These are phyloP conservation scores for Gallinago jamesoni DNA, from an alignment of 2,113 vertebrate species.

Conservation along the genomic window DNA sequence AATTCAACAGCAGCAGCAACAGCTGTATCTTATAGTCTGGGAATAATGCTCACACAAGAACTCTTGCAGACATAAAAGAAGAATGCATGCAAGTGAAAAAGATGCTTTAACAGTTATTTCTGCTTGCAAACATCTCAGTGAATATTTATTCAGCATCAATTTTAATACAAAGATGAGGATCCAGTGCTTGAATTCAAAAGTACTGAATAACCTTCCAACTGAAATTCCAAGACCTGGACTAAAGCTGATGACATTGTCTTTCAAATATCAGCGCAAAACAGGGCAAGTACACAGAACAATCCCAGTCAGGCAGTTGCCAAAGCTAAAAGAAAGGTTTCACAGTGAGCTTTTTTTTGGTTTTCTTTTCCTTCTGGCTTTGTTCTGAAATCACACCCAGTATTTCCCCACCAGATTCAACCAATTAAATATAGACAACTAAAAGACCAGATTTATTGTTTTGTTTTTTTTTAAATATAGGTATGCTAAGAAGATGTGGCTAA, in stretches of 20 bases:
- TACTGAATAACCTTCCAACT: neutral
- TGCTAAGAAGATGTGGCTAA: neutral
- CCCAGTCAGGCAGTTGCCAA: neutral
- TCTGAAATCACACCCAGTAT: neutral
- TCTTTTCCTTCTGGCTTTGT: neutral
- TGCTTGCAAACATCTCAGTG: neutral
- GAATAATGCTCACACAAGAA: neutral
- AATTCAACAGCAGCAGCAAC: neutral
- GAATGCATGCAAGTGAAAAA: neutral
- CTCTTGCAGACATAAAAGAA: neutral
- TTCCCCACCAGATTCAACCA: neutral
- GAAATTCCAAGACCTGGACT: neutral
- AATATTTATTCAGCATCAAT: neutral
- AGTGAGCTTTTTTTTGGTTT: neutral
- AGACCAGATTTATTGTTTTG: neutral
- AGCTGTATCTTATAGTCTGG: neutral
- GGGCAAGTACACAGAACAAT: neutral
- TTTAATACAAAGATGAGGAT: neutral
- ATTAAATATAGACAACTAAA: neutral
- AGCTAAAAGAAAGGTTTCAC: neutral
- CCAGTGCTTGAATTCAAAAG: neutral
- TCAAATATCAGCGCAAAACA: neutral
- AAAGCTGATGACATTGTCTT: neutral
- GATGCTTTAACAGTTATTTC: neutral
- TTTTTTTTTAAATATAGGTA: neutral